These are phyloP conservation scores for Amaurobius ferox DNA, from an alignment of 2,888 invertebrate genomes.

Conservation along the genomic window DNA sequence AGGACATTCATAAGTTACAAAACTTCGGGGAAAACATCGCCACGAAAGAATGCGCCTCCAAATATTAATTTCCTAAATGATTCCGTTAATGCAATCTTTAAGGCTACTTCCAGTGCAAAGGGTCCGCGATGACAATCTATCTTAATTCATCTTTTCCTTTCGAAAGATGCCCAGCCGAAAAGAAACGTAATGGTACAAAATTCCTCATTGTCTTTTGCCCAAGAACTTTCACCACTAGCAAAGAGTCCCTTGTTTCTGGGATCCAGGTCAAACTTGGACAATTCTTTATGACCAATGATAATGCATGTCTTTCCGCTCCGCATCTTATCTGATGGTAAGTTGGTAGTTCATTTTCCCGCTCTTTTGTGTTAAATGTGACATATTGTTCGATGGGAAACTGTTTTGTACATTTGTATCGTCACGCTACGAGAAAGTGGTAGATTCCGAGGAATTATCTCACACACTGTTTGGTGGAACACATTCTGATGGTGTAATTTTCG, in stretches of 20 bases:
- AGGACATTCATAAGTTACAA: too few species aligned
- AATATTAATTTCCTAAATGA: too few species aligned
- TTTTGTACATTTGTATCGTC: conserved; percentile 50
- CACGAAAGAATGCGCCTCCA: too few species aligned
- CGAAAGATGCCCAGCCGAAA: background rate
- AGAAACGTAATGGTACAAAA: too few species aligned
- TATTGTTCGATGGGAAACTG: conserved; percentile 66
- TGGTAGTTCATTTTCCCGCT: conserved; percentile 17
- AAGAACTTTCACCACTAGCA: background rate
- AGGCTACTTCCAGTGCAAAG: background rate
- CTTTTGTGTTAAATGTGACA: conserved; percentile 66
- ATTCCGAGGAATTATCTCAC: background rate
- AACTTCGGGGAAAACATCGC: too few species aligned
- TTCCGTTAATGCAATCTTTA: too few species aligned
- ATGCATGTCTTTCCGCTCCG: background rate
- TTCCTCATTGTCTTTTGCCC: background rate
- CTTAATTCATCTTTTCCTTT: too few species aligned
- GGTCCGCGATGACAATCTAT: too few species aligned
- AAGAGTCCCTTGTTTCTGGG: background rate
- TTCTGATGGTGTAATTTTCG: background rate
- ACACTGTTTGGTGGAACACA: background rate
- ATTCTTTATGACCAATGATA: conserved; percentile 14
- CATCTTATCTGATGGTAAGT: conserved; percentile 44
- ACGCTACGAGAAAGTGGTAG: conserved; percentile 22
- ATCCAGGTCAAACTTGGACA: conserved; percentile 37